These are phyloP conservation scores for Cryptocheilus praepositus DNA, from an alignment of 2,888 invertebrate genomes.

Conservation along the genomic window DNA sequence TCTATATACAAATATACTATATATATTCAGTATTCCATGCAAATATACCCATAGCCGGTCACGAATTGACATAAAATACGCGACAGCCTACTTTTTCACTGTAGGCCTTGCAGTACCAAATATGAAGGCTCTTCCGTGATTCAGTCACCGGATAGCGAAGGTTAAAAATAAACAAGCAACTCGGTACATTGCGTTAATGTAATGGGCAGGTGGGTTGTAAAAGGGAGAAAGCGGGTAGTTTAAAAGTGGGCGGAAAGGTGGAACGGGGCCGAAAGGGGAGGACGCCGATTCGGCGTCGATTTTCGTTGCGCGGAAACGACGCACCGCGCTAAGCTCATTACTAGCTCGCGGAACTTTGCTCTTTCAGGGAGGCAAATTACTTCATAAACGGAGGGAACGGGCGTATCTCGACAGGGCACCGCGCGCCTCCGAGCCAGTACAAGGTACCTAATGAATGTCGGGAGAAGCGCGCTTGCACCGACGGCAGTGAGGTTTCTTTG, in stretches of 20 bases:
- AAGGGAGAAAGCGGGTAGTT: no score
- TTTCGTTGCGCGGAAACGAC: constrained; percentile 38
- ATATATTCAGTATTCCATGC: no score
- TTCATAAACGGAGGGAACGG: constrained; percentile 50
- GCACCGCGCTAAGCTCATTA: constrained; percentile 57
- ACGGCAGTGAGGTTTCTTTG: constrained; percentile 40
- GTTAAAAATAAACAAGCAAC: no score
- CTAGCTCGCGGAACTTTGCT: constrained; percentile 51
- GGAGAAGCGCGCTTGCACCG: constrained; percentile 26
- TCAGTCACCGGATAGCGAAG: no score
- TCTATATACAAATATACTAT: no score
- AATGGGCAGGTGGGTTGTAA: no score
- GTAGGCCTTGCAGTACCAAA: no score
- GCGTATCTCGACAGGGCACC: constrained; percentile 45
- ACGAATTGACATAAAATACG: no score
- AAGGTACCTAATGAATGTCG: constrained; percentile 57
- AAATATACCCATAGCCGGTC: no score
- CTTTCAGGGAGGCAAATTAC: constrained; percentile 57
- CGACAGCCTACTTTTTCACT: no score
- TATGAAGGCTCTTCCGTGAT: no score
- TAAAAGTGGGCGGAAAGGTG: not conserved
- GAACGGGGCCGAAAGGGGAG: not conserved
- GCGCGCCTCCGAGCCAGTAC: constrained; percentile 37
- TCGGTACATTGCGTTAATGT: no score
- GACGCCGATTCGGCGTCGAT: constrained; percentile 38